Conservation (phyloP, 1,140 invertebrate genomes). For the Cyclina sinensis region DNA sequence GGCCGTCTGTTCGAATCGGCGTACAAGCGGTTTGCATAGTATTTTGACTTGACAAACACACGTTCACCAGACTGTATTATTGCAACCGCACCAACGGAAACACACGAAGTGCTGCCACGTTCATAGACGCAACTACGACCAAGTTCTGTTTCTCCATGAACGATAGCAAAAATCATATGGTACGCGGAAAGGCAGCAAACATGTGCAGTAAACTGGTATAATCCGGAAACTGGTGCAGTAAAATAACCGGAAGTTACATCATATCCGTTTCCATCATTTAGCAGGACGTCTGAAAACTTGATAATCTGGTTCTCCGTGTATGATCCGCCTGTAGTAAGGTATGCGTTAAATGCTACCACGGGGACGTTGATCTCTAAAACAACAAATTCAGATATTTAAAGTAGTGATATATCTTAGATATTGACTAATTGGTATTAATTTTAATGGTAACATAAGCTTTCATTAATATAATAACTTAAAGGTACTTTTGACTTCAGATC, state of each 20-base stretch:
- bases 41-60: background rate
- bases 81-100: background rate
- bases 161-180: background rate
- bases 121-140: too few species aligned
- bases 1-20: background rate
- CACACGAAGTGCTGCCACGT: background rate
- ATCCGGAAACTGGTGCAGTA: background rate
- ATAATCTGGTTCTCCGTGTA: background rate
- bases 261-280: conserved; percentile 2
- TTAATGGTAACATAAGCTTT: too few species aligned
- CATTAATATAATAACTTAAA: too few species aligned
- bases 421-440: too few species aligned
- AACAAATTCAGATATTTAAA: too few species aligned
- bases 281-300: background rate
- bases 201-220: conserved; percentile 1
- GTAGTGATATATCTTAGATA: too few species aligned
- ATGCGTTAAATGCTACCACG: background rate
- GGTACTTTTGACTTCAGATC: too few species aligned
- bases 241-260: background rate
- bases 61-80: background rate
- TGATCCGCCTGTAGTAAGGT: background rate
- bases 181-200: background rate
- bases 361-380: background rate
- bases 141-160: background rate
- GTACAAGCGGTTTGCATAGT: background rate